Evolutionary conservation across 2,888 invertebrate genomes (phyloP).

Genomic region (Bruchidius siliquastri): DNA sequence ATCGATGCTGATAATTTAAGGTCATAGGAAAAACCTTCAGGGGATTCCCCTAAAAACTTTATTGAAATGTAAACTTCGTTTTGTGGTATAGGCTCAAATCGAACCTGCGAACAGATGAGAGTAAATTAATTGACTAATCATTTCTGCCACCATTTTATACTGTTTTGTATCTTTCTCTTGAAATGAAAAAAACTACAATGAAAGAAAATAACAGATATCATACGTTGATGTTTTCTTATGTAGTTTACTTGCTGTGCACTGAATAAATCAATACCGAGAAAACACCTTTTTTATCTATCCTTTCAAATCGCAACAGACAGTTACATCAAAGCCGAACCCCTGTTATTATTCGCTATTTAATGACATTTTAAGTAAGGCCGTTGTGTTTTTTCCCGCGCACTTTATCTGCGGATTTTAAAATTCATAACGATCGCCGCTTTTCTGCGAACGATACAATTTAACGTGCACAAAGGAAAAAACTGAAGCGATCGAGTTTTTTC

Average conservation of each 20-base stretch:
- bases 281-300: background rate
- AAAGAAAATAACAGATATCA: background rate
- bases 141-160: too few relatives aligned
- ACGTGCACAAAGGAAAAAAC: background rate
- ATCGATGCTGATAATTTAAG: too few relatives aligned
- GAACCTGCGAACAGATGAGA: too few relatives aligned
- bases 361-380: background rate
- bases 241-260: background rate
- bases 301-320: background rate
- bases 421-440: background rate
- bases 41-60: too few relatives aligned
- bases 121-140: too few relatives aligned
- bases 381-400: background rate
- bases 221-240: background rate
- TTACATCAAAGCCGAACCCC: background rate
- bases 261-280: background rate
- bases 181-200: too few relatives aligned
- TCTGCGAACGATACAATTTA: background rate
- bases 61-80: too few relatives aligned
- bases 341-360: background rate
- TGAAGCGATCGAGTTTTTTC: background rate
- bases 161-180: too few relatives aligned
- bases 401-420: background rate
- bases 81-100: too few relatives aligned
- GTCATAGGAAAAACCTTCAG: too few relatives aligned